These are phyloP conservation scores for Erythrolamprus reginae DNA, from an alignment of 2,113 vertebrate genomes.

Conservation along the genomic window DNA sequence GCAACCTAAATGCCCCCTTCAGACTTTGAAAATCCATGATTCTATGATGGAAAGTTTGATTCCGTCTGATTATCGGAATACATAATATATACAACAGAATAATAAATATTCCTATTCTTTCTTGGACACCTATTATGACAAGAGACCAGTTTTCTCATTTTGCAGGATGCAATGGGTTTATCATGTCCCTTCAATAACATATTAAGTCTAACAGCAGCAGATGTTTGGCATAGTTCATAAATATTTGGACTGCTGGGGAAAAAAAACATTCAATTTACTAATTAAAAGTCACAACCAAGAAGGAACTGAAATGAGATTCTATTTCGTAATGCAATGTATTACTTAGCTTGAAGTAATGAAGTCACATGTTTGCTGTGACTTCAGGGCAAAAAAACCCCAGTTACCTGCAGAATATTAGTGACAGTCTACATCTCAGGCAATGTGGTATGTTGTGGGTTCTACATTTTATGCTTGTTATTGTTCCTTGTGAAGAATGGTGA, in stretches of 20 bases:
- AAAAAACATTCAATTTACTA: background rate
- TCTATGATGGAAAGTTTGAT: background rate
- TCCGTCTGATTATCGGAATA: background rate
- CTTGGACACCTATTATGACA: background rate
- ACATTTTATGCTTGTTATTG: background rate
- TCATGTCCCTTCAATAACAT: background rate
- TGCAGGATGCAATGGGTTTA: background rate
- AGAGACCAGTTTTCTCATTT: background rate
- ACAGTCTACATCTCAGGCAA: background rate
- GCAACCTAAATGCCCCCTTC: background rate
- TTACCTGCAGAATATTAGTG: background rate
- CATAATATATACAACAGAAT: background rate
- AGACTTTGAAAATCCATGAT: background rate
- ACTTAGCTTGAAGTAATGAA: background rate
- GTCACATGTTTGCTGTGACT: background rate
- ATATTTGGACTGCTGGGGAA: background rate
- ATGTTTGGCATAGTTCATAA: slow-evolving; percentile 4
- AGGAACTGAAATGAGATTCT: background rate
- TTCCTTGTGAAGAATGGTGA: background rate
- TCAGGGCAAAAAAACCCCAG: no score
- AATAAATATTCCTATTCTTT: background rate
- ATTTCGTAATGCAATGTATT: background rate
- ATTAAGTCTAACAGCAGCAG: background rate
- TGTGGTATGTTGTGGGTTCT: no score
- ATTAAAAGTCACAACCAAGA: background rate